Base-by-base conservation (phyloP, 1,140 invertebrate genomes). In the Brachionus plicatilis region DNA sequence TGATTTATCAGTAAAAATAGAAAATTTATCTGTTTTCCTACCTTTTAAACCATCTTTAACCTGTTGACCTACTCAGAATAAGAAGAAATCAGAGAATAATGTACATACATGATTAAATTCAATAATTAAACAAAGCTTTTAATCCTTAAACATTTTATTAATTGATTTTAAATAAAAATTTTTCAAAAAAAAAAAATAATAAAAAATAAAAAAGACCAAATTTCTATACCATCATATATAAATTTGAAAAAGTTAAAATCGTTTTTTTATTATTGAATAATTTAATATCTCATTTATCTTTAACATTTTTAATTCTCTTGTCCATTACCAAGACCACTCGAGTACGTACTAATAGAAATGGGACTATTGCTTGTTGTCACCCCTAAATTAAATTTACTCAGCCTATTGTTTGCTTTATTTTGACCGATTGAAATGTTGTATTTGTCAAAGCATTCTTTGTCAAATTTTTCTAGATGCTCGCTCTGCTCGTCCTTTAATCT, bases 381-480 rank as follows among this genome's bases (percentile, higher is more conserved):
- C 3, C 53, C 53, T 60, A 76, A 27, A 76, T 76, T 72, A 43
- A 43, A 76, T 20, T n/a, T 29, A 50, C 72, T 76, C 2, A 27
- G 41, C 27, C 72, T 8, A 53, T 76, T 33, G 50, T 50, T 76
- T 20, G 8, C 11, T n/a, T 72, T n/a, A 50, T 76, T 50, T 50
- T 76, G 72, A 76, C 47, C 47, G 27, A 76, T 76, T 50, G 45
- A 76, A 27, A 82, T 68, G 24, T 27, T 27, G 60, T 82, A 82
- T 65, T 82, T 82, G 12, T 82, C 79, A 82, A 82, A 82, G 41
- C 79, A 82, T 82, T 82, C 79, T n/a, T 82, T 65, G 41, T 82
- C 79, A 41, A 82, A 82, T 47, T 27, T 41, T 45, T 65, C 53
- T 29, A 65, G 41, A 43, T 60, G 53, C 17, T 45, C 17, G 12